Evolutionary conservation across 2,797 vertebrate genomes (phyloP).

Genomic region (Selene dorsalis): DNA sequence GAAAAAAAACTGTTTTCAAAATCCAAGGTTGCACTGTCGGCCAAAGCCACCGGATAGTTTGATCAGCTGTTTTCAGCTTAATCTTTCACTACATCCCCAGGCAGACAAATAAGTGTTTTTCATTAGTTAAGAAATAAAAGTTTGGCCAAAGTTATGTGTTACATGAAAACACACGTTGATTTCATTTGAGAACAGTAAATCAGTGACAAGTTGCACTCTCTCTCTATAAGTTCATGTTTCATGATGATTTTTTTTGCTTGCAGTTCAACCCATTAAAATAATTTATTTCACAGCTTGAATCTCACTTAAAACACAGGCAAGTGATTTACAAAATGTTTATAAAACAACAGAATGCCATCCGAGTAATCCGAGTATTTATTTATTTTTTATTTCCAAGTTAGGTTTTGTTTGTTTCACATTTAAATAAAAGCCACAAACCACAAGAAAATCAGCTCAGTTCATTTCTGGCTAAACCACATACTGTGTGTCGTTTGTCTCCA

Average conservation of each 20-base stretch:
- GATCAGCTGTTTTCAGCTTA: conserved; percentile 21
- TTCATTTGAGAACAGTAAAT: conserved; percentile 10
- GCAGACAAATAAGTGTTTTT: conserved; percentile 15
- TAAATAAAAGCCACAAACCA: too few species aligned
- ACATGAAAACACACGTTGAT: background rate
- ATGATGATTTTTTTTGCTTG: background rate
- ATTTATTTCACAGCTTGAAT: conserved; percentile 2
- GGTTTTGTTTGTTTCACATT: background rate
- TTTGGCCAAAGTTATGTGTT: background rate
- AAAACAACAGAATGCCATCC: background rate
- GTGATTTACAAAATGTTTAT: background rate
- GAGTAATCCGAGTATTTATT: too few species aligned
- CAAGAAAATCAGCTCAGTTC: too few species aligned
- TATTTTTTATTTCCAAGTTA: background rate
- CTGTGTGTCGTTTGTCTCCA: conserved; percentile 67
- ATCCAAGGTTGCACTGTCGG: conserved; percentile 34
- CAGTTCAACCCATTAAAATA: conserved; percentile 1
- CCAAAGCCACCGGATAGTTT: conserved; percentile 29
- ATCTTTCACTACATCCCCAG: background rate
- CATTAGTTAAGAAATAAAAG: conserved; percentile 3
- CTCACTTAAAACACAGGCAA: background rate
- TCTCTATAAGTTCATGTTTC: too few species aligned
- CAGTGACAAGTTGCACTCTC: background rate
- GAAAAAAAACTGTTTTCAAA: conserved; percentile 28
- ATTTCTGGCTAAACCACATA: background rate